Conservation (phyloP, 2,888 invertebrate genomes). For the Polymixis lichenea region DNA sequence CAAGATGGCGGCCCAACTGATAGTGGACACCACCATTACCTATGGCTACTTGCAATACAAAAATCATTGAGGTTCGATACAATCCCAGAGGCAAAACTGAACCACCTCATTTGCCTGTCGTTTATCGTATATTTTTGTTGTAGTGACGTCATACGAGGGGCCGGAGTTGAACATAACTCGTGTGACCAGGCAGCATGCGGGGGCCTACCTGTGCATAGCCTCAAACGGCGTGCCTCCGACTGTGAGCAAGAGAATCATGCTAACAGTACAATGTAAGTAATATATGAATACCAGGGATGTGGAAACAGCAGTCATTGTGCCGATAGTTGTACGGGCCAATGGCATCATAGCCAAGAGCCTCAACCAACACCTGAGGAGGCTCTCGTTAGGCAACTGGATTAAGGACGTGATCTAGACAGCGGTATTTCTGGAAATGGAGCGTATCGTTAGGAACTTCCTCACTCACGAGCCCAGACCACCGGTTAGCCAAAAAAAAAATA, state of each 20-base stretch:
- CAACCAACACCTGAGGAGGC: no score
- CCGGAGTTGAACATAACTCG: constrained; percentile 92
- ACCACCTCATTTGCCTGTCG: background rate
- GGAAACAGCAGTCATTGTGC: no score
- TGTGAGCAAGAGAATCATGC: constrained; percentile 96
- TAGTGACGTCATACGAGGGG: constrained; percentile 92
- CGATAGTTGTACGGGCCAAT: no score
- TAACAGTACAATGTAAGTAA: constrained; percentile 95
- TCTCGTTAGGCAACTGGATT: no score
- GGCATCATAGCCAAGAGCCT: no score
- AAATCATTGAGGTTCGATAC: background rate
- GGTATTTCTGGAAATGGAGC: no score
- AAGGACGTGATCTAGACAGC: no score
- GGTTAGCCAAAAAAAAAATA: no score
- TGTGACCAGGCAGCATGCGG: constrained; percentile 94
- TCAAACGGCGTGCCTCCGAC: constrained; percentile 96
- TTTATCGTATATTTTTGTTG: constrained; percentile 31
- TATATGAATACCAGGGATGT: background rate
- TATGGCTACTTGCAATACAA: no score
- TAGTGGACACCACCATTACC: background rate
- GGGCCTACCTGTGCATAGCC: constrained; percentile 95
- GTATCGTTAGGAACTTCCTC: no score
- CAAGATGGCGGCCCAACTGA: background rate
- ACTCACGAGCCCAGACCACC: no score
- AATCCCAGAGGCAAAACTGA: background rate